Conservation (phyloP, 2,888 invertebrate species). For the Ctena decussata region DNA sequence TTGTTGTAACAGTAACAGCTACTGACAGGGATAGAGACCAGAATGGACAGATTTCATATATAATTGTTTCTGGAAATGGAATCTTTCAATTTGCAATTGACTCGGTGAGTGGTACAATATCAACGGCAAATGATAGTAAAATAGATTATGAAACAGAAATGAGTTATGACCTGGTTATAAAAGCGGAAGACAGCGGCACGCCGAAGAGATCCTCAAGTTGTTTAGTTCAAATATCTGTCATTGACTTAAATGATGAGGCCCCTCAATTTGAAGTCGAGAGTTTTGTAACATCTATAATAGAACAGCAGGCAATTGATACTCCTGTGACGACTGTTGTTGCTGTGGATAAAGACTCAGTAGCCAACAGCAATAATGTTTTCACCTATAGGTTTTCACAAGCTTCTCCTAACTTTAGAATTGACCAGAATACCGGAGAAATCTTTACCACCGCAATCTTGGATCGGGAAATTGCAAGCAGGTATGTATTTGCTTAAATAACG, state of each 20-base stretch:
- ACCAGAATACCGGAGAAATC: slow-evolving; percentile 69
- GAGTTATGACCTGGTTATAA: slow-evolving; percentile 69
- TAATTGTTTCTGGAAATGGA: slow-evolving; percentile 69
- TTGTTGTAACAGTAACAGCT: slow-evolving; percentile 57
- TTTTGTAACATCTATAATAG: slow-evolving; percentile 66
- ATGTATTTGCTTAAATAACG: too few relatives aligned
- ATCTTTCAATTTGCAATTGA: slow-evolving; percentile 71
- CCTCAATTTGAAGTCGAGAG: slow-evolving; percentile 67
- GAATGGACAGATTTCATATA: slow-evolving; percentile 73
- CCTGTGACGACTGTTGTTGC: slow-evolving; percentile 68
- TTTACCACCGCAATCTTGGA: slow-evolving; percentile 70
- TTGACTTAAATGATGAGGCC: slow-evolving; percentile 78
- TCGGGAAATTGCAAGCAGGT: slow-evolving; percentile 74
- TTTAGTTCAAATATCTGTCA: slow-evolving; percentile 66
- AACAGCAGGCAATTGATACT: slow-evolving; percentile 71
- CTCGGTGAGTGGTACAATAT: slow-evolving; percentile 68
- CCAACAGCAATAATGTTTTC: slow-evolving; percentile 77
- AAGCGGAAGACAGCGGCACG: slow-evolving; percentile 74
- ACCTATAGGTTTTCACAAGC: slow-evolving; percentile 55
- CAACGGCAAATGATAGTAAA: slow-evolving; percentile 46
- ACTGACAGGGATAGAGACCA: slow-evolving; percentile 66
- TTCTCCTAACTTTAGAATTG: slow-evolving; percentile 67
- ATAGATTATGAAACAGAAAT: slow-evolving; percentile 77
- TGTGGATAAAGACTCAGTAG: slow-evolving; percentile 73
- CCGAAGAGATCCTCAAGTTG: slow-evolving; percentile 66